phyloP scores from a whole-genome alignment of 2,113 vertebrate genomes.

The Stegostoma tigrinum region DNA sequence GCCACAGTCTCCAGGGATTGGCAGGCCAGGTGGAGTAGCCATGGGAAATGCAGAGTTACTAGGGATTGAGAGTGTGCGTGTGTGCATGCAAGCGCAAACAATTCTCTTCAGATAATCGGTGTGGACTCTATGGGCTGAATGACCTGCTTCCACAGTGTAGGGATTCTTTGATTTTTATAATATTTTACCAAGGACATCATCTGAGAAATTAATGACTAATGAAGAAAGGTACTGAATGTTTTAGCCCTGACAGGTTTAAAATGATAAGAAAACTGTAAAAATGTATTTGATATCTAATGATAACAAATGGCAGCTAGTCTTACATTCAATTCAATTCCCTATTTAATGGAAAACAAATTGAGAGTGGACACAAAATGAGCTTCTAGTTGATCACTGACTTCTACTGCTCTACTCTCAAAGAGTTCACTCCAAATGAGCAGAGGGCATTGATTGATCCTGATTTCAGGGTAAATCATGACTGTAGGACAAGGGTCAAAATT shows the following conservation, averaged over 20 bases:
- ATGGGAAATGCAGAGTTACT: too few relatives aligned
- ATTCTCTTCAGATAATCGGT: too few relatives aligned
- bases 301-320: not conserved
- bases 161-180: too few relatives aligned
- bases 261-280: not conserved
- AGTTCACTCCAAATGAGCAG: not conserved
- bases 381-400: not conserved
- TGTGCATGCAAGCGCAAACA: too few relatives aligned
- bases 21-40: too few relatives aligned
- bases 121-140: too few relatives aligned
- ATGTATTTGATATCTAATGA: not conserved
- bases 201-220: not conserved
- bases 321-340: not conserved
- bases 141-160: too few relatives aligned
- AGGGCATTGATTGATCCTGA: not conserved
- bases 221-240: not conserved
- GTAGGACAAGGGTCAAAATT: not conserved
- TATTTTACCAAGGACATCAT: not conserved
- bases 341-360: not conserved
- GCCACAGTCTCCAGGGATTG: too few relatives aligned
- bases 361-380: not conserved
- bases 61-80: too few relatives aligned
- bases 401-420: not conserved
- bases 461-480: constrained; percentile 6
- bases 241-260: not conserved